Percentiles rank a stretch among this genome's conserved stretches.
phyloP scores from a whole-genome alignment of 2,113 vertebrate species.

The Hypomesus transpacificus region DNA sequence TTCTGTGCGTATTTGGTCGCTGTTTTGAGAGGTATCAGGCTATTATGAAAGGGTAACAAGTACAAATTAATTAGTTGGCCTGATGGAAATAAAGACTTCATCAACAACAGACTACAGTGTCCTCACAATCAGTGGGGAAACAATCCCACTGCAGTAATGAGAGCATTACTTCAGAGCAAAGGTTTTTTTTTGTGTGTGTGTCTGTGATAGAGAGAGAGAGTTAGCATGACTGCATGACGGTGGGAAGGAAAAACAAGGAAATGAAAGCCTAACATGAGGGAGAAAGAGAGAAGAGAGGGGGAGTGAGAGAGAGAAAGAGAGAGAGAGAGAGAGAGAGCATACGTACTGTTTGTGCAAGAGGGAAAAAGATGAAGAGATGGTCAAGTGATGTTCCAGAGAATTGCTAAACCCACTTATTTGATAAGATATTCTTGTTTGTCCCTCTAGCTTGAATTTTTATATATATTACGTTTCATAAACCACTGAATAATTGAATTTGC shows the following conservation, averaged over 20 bases:
- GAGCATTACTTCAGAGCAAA: conserved; percentile 11
- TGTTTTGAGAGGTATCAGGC: conserved; percentile 49
- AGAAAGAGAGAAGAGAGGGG: conserved; percentile 5
- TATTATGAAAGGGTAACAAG: conserved; percentile 53
- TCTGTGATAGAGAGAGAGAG: background rate
- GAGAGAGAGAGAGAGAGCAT: conserved; percentile 29
- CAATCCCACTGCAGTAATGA: conserved; percentile 58
- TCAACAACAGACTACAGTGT: conserved; percentile 62
- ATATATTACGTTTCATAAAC: background rate
- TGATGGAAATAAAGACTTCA: conserved; percentile 67
- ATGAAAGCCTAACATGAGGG: no score
- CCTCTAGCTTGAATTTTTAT: background rate
- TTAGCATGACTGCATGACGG: no score
- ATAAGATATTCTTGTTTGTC: background rate
- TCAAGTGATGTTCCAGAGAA: background rate
- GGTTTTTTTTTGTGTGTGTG: conserved; percentile 3
- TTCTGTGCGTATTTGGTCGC: conserved; percentile 65
- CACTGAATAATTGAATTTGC: no score
- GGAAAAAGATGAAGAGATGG: conserved; percentile 17
- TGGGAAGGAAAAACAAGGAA: no score
- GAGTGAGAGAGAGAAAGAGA: conserved; percentile 15
- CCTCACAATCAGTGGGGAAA: conserved; percentile 63
- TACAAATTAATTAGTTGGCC: conserved; percentile 69
- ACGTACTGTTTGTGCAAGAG: background rate
- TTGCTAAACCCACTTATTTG: background rate